Evolutionary conservation across 2,888 invertebrate species (phyloP), one percentile per base, ranked within the genome.

Genomic region (Limnephilus auricula): DNA sequence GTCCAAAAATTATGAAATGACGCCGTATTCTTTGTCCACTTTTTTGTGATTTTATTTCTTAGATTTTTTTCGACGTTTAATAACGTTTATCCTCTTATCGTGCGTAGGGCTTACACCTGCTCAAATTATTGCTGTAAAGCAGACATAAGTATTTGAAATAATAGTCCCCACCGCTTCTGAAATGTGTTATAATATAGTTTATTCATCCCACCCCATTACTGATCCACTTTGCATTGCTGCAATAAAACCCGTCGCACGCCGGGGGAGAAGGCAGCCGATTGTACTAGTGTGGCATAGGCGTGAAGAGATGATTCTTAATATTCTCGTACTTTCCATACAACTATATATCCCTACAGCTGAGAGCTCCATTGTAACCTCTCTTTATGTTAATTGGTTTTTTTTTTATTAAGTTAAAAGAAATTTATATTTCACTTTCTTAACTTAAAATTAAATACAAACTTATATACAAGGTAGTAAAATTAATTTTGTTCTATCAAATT

Each of bases 141-240:
- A 65, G 65, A n/a, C 25, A 65, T 9, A 65, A 25, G 65, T 65
- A 65, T 65, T 65, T 6, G 25, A n/a, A 25, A 65, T 65, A 65
- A 65, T n/a, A 65, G 65, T 25, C 65, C 9, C 25, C n/a, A 65
- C 6, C 65, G 65, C 25, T 65, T n/a, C 65, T 9, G n/a, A 65
- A 65, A 65, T 65, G 65, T 65, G 65, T 65, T 65, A 65, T 65
- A n/a, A 65, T 65, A 65, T n/a, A 25, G 65, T 65, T 9, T 25
- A n/a, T 65, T 34, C 80, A 34, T 32, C 80, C 80, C 37, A 40
- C 84, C 84, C 84, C 37, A 40, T 37, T 25, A 37, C 84, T 37
- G 84, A 84, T 84, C 80, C 80, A 31, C 80, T 84, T 84, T 84
- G 34, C 84, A 40, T 84, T 40, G 37, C 40, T 40, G 40, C 37